phyloP scores from a whole-genome alignment of 2,113 vertebrate species.

The Morphnarchus princeps region DNA sequence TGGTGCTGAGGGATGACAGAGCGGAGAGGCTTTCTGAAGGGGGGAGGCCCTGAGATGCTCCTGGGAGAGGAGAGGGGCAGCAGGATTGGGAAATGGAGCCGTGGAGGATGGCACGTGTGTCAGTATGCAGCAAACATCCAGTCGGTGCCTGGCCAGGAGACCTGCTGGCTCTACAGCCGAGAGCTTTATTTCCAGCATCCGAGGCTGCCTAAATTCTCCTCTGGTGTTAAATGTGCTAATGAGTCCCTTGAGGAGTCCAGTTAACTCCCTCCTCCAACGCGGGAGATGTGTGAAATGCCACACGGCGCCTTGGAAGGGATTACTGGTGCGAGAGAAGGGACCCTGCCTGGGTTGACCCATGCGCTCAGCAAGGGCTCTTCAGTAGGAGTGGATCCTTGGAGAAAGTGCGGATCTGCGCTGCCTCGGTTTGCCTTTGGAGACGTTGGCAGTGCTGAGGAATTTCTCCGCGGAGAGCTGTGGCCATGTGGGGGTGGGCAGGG shows the following conservation, averaged over 20 bases:
- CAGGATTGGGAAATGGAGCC: not conserved
- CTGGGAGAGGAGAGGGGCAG: not conserved
- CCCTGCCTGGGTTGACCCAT: fast-evolving
- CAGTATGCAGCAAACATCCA: not conserved
- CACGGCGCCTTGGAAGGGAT: fast-evolving
- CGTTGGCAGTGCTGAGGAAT: not conserved
- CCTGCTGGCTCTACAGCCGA: not conserved
- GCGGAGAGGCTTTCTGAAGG: not conserved
- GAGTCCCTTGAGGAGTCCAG: constrained; percentile 20
- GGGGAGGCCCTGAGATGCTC: not conserved
- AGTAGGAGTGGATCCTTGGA: not conserved
- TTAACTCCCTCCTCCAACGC: not conserved
- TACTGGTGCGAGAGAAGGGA: not conserved
- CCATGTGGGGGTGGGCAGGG: not conserved
- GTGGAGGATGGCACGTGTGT: not conserved
- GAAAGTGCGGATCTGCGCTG: not conserved
- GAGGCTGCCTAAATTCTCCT: not conserved
- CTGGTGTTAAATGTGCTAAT: constrained; percentile 27
- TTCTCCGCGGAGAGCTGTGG: not conserved
- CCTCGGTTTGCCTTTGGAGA: not conserved
- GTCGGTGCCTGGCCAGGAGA: not conserved
- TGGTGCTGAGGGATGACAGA: not conserved
- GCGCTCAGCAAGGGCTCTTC: not conserved
- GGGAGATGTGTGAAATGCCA: not conserved
- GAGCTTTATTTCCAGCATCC: not conserved